Evolutionary conservation across 92 coral and sea anemone genomes (phyloP).

Genomic region (Meandrina meandrites): DNA sequence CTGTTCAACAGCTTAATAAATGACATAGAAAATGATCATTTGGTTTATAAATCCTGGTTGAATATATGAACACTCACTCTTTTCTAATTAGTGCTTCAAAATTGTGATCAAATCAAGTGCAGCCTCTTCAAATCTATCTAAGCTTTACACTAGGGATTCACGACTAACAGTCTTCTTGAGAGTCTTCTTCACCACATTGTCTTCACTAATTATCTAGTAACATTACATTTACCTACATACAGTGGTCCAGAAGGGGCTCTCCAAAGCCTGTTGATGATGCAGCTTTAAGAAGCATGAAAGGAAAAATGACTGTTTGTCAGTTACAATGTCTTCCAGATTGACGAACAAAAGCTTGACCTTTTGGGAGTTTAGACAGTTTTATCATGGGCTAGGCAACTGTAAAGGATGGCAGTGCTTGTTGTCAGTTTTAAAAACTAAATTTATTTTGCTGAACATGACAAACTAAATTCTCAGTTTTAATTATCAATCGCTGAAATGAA

Average conservation of each 20-base stretch:
- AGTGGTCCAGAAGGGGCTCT: conserved; percentile 54
- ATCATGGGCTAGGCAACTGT: neutral
- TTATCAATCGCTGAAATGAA: neutral
- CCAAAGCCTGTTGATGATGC: conserved; percentile 40
- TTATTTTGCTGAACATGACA: no score
- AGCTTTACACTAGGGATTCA: neutral
- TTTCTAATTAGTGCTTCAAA: neutral
- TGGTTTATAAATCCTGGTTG: neutral
- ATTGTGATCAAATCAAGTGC: neutral
- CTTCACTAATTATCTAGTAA: neutral
- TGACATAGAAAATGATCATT: neutral
- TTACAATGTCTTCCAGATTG: conserved; percentile 31
- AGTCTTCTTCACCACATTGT: neutral
- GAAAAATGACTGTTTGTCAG: conserved; percentile 52
- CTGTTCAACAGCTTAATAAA: neutral
- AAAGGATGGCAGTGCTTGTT: conserved; percentile 3
- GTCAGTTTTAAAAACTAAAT: neutral
- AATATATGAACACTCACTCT: neutral
- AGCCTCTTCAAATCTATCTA: neutral
- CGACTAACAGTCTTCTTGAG: neutral
- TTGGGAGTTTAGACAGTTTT: conserved; percentile 22
- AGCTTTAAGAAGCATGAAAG: conserved; percentile 54
- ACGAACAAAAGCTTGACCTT: conserved; percentile 42
- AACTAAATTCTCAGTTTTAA: neutral
- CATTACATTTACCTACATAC: conserved; percentile 25